Conservation (phyloP, 2,888 invertebrate genomes). For the Agrochola macilenta region DNA sequence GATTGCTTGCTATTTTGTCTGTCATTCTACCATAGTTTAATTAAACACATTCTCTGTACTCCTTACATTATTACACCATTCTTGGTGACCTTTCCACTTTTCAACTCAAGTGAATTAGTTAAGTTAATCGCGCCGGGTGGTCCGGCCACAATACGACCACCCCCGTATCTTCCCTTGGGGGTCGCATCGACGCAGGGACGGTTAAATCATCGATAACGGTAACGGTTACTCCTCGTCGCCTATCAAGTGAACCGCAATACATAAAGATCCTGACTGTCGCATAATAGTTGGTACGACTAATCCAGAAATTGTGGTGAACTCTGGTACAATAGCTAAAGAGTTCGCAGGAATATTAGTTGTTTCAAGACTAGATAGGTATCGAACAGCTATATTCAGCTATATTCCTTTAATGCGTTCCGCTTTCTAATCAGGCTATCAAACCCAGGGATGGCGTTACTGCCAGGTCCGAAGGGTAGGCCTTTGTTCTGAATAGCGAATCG, state of each 20-base stretch:
- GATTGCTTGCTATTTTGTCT: too few relatives aligned
- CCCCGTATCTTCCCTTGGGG: constrained; percentile 6
- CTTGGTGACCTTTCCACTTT: not conserved
- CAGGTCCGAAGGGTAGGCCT: constrained; percentile 12
- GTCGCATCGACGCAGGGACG: not conserved
- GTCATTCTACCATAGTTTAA: not conserved
- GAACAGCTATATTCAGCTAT: constrained; percentile 8
- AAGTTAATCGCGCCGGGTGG: not conserved
- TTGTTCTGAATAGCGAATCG: constrained; percentile 23
- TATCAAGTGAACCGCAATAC: not conserved
- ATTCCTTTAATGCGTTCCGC: constrained; percentile 2
- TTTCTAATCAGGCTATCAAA: constrained; percentile 16
- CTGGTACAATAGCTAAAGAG: constrained; percentile 1
- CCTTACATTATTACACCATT: not conserved
- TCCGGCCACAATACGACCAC: constrained; percentile 5
- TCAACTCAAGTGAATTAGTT: not conserved
- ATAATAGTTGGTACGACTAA: not conserved
- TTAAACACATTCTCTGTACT: not conserved
- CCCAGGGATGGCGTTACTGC: constrained; percentile 2
- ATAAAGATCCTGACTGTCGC: not conserved
- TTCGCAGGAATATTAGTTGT: constrained; percentile 20
- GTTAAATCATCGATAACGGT: not conserved
- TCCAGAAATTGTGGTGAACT: constrained; percentile 5
- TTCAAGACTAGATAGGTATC: constrained; percentile 7
- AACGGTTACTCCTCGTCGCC: constrained; percentile 4